Evolutionary conservation across 2,888 invertebrate species (phyloP), one percentile per base, ranked within the genome.

Genomic region (Ochropleura leucogaster): DNA sequence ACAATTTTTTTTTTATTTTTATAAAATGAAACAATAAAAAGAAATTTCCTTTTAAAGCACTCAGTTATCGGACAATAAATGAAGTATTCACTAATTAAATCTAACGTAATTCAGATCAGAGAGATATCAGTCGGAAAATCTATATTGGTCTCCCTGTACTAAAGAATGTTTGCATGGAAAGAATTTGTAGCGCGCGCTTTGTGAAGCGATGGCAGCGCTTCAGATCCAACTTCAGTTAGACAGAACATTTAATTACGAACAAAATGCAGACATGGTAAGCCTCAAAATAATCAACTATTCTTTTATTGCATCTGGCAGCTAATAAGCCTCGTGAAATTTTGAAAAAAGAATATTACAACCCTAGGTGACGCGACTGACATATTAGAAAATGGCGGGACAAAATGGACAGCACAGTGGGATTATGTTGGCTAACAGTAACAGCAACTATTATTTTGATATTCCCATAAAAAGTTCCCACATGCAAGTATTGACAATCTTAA

Each of bases 91-190:
- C 46, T 49, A 59, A 70, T 72, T 59, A 71, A 46, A 16, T 2
- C 53, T 3, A 42, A 42, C 51, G 47, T 55, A 74, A 30, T 42
- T 40, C 57, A 30, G 5, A 59, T 63, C 16, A 9, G 12, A 30
- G 57, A 69, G 66, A 63, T 51, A 63, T 42, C 46, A 62, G 55
- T 30, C 18, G 9, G 66, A 67, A 57, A 57, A 67, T 64, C 59
- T 79, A 64, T 55, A 71, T 80, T 64, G 46, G 71, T 68, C 40
- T 42, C 51, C 42, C 20, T 46, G 44, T 74, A 1, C 30, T 42
- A 71, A 46, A 80, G 67, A 80, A 80, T 68, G 76, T 60, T 65
- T 8, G 55, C n/a, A 68, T 62, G 30, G 12, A 47, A 80, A 47
- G 71, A 76, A 76, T 80, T 46, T 42, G 49, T 16, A 30, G 42